phyloP scores from a whole-genome alignment of 2,888 invertebrate genomes.

The Pherbina coryleti region DNA sequence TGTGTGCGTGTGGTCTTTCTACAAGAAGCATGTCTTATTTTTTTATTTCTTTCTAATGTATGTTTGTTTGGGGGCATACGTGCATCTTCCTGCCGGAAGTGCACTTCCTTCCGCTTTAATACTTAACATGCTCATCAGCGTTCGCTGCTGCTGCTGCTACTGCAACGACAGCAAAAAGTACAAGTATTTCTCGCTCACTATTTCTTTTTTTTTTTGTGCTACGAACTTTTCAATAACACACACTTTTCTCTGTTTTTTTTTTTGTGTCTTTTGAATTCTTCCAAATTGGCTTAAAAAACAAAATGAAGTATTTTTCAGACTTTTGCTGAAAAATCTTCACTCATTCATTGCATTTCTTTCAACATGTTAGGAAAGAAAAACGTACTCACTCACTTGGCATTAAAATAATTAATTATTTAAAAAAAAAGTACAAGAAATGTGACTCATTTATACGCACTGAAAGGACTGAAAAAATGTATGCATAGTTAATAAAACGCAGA shows the following conservation, averaged over 20 bases:
- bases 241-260: too few species aligned
- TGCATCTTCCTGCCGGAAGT: slow-evolving; percentile 20
- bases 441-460: too few species aligned
- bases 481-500: too few species aligned
- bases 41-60: background rate
- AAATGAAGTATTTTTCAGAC: background rate
- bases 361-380: too few species aligned
- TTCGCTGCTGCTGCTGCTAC: background rate
- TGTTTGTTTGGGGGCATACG: background rate
- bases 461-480: too few species aligned
- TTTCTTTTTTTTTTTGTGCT: too few species aligned
- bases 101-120: slow-evolving; percentile 28
- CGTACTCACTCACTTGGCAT: too few species aligned
- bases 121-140: slow-evolving; percentile 27
- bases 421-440: too few species aligned
- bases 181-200: background rate
- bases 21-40: background rate
- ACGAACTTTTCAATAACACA: too few species aligned
- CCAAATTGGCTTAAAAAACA: background rate
- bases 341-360: background rate
- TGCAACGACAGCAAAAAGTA: background rate
- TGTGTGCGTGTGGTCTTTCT: background rate
- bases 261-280: too few species aligned
- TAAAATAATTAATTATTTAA: background rate
- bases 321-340: background rate